Percentiles rank a stretch among this genome's conserved stretches.
phyloP scores from a whole-genome alignment of 1,140 invertebrate species.

The Formica selysi region DNA sequence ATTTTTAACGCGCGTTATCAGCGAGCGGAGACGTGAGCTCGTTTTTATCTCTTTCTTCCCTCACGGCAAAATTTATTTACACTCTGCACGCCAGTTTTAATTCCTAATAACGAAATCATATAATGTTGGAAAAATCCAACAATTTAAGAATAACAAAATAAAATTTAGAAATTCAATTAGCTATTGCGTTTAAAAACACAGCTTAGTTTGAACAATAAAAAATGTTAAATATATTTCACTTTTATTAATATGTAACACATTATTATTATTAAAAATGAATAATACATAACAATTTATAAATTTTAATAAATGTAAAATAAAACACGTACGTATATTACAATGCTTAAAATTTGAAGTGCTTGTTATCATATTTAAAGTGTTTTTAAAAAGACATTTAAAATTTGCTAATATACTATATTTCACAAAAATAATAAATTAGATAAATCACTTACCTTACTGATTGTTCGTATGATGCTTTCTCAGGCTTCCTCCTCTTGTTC shows the following conservation, averaged over 20 bases:
- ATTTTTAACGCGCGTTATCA: conserved; percentile 63
- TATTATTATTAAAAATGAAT: conserved; percentile 27
- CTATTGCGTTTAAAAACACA: not conserved
- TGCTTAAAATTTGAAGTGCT: too few species aligned
- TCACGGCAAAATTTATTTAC: conserved; percentile 60
- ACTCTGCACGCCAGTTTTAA: conserved; percentile 36
- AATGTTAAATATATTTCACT: not conserved
- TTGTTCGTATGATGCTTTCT: too few species aligned
- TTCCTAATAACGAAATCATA: conserved; percentile 54
- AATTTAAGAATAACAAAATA: conserved; percentile 25
- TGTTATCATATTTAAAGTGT: too few species aligned
- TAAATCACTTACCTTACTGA: too few species aligned
- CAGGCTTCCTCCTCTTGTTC: too few species aligned
- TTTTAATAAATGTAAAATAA: not conserved
- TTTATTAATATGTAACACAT: not conserved
- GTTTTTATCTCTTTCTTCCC: conserved; percentile 45
- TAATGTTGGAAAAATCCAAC: conserved; percentile 34
- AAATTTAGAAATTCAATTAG: conserved; percentile 50
- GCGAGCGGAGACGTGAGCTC: conserved; percentile 33
- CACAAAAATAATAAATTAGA: too few species aligned
- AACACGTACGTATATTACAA: not conserved
- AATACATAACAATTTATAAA: not conserved
- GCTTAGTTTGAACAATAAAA: conserved; percentile 3
- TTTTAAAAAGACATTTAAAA: too few species aligned
- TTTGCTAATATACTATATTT: too few species aligned